Percentiles rank a stretch among this genome's conserved stretches.
Conservation (phyloP, 2,888 invertebrate genomes). For the Drosophila emarginata region DNA sequence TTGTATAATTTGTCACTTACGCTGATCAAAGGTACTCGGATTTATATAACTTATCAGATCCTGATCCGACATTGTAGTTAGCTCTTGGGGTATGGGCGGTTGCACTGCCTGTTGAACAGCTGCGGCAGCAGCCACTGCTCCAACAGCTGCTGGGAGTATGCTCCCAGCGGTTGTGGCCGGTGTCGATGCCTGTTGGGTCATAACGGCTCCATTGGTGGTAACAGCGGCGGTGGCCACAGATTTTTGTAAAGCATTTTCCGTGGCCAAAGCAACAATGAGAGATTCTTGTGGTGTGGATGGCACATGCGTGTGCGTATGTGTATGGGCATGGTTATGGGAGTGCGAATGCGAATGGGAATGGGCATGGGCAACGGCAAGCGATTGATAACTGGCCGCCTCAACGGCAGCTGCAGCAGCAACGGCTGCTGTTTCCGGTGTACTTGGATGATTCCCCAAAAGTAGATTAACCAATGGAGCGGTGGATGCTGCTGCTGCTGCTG, state of each 20-base stretch:
- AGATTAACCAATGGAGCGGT: conserved; percentile 77
- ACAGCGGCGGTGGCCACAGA: conserved; percentile 79
- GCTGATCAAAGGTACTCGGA: conserved; percentile 93
- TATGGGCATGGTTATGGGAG: conserved; percentile 37
- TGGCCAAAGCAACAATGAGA: conserved; percentile 81
- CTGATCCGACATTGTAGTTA: conserved; percentile 93
- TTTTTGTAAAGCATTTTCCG: conserved; percentile 80
- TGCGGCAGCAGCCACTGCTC: conserved; percentile 78
- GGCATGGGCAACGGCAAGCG: conserved; percentile 20
- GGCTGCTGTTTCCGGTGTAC: conserved; percentile 63
- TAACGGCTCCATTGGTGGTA: conserved; percentile 74
- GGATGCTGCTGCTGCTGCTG: conserved; percentile 12
- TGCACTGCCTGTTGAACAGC: conserved; percentile 74
- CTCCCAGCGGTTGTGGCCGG: conserved; percentile 56
- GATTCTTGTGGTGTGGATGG: conserved; percentile 81
- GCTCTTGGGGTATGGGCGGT: conserved; percentile 87
- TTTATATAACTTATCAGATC: conserved; percentile 94
- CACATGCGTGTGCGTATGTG: conserved; percentile 60
- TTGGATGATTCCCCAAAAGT: conserved; percentile 68
- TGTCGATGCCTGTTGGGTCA: conserved; percentile 76
- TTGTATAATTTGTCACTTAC: conserved; percentile 82
- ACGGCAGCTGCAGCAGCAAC: conserved; percentile 50
- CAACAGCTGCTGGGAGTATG: conserved; percentile 65
- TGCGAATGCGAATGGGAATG: conserved; percentile 31
- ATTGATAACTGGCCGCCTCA: conserved; percentile 48